phyloP scores from a whole-genome alignment of 2,113 vertebrate species.

The Nothoprocta pentlandii region DNA sequence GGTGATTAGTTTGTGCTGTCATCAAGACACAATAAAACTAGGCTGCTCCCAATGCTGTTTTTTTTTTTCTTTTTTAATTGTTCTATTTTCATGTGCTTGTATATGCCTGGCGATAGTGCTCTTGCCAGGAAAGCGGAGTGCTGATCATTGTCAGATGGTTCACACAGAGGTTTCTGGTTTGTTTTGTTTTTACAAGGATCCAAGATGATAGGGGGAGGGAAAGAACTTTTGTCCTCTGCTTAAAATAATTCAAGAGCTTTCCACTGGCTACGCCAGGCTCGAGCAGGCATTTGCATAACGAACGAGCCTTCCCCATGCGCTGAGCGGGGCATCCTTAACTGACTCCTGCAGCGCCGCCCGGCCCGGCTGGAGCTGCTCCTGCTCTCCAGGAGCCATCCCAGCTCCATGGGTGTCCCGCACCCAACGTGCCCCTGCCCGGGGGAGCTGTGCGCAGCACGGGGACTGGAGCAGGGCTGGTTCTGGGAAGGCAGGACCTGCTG shows the following conservation, averaged over 20 bases:
- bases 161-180: conserved; percentile 61
- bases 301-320: conserved; percentile 18
- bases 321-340: neutral
- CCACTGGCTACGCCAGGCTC: conserved; percentile 45
- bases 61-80: conserved; percentile 3
- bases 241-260: conserved; percentile 72
- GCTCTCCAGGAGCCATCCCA: no score
- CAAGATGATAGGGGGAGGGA: conserved; percentile 43
- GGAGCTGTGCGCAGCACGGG: neutral
- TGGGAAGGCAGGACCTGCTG: neutral
- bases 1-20: neutral
- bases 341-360: neutral
- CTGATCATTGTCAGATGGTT: conserved; percentile 65
- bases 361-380: neutral
- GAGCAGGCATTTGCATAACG: conserved; percentile 64
- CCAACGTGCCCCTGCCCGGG: no score
- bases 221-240: conserved; percentile 57
- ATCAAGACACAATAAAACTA: neutral
- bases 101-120: neutral
- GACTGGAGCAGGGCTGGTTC: no score
- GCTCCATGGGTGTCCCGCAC: no score
- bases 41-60: neutral
- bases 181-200: conserved; percentile 59
- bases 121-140: conserved; percentile 46
- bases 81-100: conserved; percentile 1